These are phyloP conservation scores for Pseudomyrmex dendroicus DNA, from an alignment of 1,140 invertebrate genomes.

Conservation along the genomic window DNA sequence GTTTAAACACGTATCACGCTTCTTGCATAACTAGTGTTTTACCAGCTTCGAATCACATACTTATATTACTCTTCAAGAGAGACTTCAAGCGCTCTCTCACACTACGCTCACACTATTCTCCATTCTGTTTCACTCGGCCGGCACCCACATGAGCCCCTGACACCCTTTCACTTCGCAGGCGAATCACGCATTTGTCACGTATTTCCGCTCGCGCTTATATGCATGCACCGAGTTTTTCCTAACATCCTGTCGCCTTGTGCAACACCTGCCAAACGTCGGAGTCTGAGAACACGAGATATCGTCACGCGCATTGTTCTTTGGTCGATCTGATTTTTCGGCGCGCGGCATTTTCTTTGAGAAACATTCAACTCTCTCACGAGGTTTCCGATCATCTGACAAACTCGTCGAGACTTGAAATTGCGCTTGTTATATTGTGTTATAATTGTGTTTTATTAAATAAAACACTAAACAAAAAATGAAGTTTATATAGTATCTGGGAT, in stretches of 20 bases:
- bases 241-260: constrained; percentile 58
- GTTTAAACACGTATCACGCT: not conserved
- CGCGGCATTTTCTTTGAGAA: not conserved
- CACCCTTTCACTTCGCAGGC: constrained; percentile 53
- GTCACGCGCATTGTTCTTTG: constrained; percentile 35
- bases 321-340: constrained; percentile 46
- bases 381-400: not conserved
- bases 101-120: constrained; percentile 36
- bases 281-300: constrained; percentile 52
- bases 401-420: constrained; percentile 1
- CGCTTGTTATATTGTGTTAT: not conserved
- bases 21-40: not conserved
- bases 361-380: constrained; percentile 28
- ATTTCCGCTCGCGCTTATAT: constrained; percentile 62
- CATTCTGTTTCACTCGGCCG: constrained; percentile 7
- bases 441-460: no score
- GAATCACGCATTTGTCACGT: constrained; percentile 69
- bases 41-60: not conserved
- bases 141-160: constrained; percentile 39
- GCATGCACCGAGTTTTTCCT: constrained; percentile 46
- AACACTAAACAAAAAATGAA: no score
- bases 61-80: not conserved
- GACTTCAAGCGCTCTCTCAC: not conserved
- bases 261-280: constrained; percentile 37
- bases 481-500: no score